Evolutionary conservation across 2,888 invertebrate genomes (phyloP).

Genomic region (Amphimallon solstitiale): DNA sequence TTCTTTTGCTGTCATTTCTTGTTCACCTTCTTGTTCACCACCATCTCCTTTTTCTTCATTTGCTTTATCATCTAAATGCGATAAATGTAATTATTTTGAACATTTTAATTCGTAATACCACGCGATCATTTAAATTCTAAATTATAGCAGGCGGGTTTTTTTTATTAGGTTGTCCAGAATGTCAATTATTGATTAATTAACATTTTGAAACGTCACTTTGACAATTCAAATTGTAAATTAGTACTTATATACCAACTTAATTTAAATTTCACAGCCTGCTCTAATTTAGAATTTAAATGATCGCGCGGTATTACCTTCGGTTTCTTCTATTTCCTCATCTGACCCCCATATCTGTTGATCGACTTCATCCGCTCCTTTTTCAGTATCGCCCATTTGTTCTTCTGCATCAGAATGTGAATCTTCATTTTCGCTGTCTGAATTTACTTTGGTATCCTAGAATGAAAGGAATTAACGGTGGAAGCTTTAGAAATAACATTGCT

Average conservation of each 20-base stretch:
- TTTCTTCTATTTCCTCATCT: slow-evolving; percentile 80
- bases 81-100: slow-evolving; percentile 10
- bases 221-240: no score
- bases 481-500: background rate
- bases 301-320: slow-evolving; percentile 69
- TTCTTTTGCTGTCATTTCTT: slow-evolving; percentile 82
- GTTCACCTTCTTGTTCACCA: slow-evolving; percentile 72
- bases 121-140: no score
- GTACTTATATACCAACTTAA: no score
- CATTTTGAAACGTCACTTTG: no score
- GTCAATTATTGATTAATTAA: no score
- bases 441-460: slow-evolving; percentile 72
- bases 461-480: background rate
- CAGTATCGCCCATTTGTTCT: slow-evolving; percentile 97
- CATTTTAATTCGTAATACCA: slow-evolving; percentile 46
- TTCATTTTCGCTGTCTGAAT: slow-evolving; percentile 69
- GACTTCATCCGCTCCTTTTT: slow-evolving; percentile 82
- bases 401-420: slow-evolving; percentile 81
- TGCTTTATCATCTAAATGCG: slow-evolving; percentile 40
- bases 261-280: no score
- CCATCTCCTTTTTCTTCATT: slow-evolving; percentile 64
- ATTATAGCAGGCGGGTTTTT: no score
- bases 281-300: no score
- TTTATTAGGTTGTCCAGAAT: no score
- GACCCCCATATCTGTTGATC: slow-evolving; percentile 87